Evolutionary conservation across 2,888 invertebrate species (phyloP).

Genomic region (Netelia inedita): DNA sequence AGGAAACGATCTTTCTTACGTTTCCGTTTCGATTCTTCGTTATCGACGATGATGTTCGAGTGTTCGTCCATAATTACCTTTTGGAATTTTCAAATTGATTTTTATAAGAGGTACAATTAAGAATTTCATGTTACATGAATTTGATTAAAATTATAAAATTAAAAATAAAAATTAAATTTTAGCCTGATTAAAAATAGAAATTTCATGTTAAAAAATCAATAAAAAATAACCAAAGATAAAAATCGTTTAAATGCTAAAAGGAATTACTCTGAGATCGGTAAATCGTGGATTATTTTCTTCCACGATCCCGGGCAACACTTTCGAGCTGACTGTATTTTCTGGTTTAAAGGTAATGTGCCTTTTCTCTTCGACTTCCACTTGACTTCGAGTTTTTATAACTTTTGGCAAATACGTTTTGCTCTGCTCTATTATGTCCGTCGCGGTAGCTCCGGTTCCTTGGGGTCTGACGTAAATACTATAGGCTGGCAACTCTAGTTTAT

Average conservation of each 20-base stretch:
- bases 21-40: constrained; percentile 72
- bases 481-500: constrained; percentile 65
- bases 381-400: constrained; percentile 46
- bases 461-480: constrained; percentile 64
- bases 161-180: background rate
- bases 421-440: constrained; percentile 66
- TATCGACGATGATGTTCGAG: constrained; percentile 75
- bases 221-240: no score
- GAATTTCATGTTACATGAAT: constrained; percentile 3
- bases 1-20: constrained; percentile 71
- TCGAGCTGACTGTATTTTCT: background rate
- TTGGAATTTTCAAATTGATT: constrained; percentile 4
- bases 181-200: no score
- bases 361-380: constrained; percentile 64
- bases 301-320: background rate
- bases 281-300: constrained; percentile 9
- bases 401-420: constrained; percentile 70
- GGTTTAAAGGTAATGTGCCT: constrained; percentile 67
- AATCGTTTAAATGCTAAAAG: constrained; percentile 1
- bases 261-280: constrained; percentile 62
- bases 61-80: constrained; percentile 79
- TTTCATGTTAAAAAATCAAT: no score
- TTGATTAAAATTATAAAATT: no score
- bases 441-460: constrained; percentile 61
- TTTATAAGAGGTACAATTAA: background rate